These are phyloP conservation scores for Euura lappo DNA, from an alignment of 1,140 invertebrate species.

Conservation along the genomic window DNA sequence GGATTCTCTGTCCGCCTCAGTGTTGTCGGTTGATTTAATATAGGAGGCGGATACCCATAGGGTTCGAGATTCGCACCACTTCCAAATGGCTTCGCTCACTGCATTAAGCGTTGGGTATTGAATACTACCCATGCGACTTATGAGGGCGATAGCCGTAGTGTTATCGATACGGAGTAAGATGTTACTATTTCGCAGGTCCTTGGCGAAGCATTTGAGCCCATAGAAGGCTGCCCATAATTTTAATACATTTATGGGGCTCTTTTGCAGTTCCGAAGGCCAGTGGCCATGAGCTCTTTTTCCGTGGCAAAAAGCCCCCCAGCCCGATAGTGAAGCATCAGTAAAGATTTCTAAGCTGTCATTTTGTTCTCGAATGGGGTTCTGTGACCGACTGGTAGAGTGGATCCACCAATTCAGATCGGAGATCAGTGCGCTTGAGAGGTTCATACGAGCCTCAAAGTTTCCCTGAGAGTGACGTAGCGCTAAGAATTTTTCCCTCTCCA, in stretches of 20 bases:
- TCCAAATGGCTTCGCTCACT: constrained; percentile 28
- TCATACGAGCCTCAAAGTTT: no score
- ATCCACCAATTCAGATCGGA: no score
- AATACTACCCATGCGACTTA: constrained; percentile 32
- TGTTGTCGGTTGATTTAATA: constrained; percentile 28
- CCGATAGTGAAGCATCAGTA: no score
- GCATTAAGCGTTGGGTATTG: constrained; percentile 28
- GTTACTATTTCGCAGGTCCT: constrained; percentile 22
- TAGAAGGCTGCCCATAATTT: constrained; percentile 21
- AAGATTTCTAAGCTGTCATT: no score
- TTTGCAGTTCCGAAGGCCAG: not conserved
- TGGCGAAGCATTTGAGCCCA: constrained; percentile 29
- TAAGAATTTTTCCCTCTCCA: no score
- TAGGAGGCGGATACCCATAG: constrained; percentile 22
- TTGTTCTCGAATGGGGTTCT: no score
- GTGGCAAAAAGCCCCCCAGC: no score
- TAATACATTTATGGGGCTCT: not conserved
- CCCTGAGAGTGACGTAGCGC: no score
- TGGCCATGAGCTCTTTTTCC: no score
- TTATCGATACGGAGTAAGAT: constrained; percentile 38
- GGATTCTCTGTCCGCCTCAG: constrained; percentile 1
- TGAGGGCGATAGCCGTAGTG: constrained; percentile 27
- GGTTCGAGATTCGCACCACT: constrained; percentile 30
- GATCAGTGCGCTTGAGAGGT: no score
- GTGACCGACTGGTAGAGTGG: no score